Base-by-base conservation (phyloP, 2,888 invertebrate species). In the Microchrysa polita region DNA sequence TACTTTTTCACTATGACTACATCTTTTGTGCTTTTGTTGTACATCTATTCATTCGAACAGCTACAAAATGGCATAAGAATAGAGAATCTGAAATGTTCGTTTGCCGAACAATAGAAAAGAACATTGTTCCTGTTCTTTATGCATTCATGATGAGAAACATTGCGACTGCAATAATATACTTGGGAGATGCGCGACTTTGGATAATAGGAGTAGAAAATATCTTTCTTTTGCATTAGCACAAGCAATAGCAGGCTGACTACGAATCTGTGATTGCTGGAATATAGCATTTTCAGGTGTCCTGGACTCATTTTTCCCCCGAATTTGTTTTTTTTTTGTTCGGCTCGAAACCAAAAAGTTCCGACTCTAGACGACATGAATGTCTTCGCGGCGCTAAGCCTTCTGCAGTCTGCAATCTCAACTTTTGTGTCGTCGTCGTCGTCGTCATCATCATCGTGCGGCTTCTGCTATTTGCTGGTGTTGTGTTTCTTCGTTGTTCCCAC, bases 21-120 rank as follows among this genome's bases (percentile, higher is more conserved):
- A 16, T 61, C 40, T 12, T 61, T 61, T 61, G 12, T 27, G 27
- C 59, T 59, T 14, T 27, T 9, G 22, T 23, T 59, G 59, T 27
- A 22, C n/a, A 10, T 10, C 22, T 22, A 22, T 16, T 16, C 61
- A 59, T 42, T 42, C 18, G 18, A 23, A 34, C 10, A 16, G 23
- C 44, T 9, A 53, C 27, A 53, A 53, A 67, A 67, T 7, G 27
- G 27, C 27, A n/a, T n/a, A 34, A 34, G 27, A 34, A 34, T 34
- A 34, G 27, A 34, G n/a, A 34, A 53, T 53, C 67, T 67, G 52
- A 61, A 42, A 67, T 67, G 67, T 52, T 53, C 53, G 18, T 52
- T 53, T 53, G 18, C 27, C 4, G 53, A 20, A 67, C 67, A 67
- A 67, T 67, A 67, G 67, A 27, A 53, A 27, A 20, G 53, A 53